These are phyloP conservation scores for Axis porcinus DNA, from an alignment of 2,113 vertebrate genomes.

Conservation along the genomic window DNA sequence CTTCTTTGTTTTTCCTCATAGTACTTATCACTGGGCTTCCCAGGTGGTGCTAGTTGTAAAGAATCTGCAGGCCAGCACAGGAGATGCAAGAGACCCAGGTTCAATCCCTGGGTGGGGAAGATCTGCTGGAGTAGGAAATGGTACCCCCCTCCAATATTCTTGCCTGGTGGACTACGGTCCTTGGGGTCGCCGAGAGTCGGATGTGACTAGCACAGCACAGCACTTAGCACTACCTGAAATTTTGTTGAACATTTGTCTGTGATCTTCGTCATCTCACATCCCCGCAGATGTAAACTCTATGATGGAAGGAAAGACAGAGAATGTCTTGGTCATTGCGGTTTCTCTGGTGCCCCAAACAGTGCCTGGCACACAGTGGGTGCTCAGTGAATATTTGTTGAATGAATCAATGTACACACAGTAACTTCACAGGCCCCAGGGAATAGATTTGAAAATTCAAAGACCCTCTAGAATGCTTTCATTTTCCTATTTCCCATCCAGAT, in stretches of 20 bases:
- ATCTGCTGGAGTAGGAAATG: not conserved
- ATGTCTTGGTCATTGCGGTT: not conserved
- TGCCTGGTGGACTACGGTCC: not conserved
- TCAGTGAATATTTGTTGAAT: not conserved
- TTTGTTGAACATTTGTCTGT: not conserved
- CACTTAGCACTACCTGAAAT: not conserved
- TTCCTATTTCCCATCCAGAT: not conserved
- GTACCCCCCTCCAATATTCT: not conserved
- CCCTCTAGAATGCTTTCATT: not conserved
- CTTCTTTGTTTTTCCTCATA: not conserved
- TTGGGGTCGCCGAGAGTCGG: rapidly evolving
- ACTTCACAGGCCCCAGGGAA: not conserved
- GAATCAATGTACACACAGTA: not conserved
- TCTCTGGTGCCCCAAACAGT: not conserved
- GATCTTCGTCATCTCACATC: not conserved
- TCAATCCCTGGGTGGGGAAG: not conserved
- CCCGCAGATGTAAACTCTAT: not conserved
- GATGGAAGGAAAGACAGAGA: not conserved
- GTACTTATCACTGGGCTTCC: not conserved
- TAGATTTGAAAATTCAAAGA: not conserved
- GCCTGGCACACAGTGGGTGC: not conserved
- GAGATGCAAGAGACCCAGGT: not conserved
- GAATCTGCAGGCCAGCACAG: not conserved
- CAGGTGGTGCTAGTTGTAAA: not conserved
- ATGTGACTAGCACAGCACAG: not conserved